Base-by-base conservation (phyloP, 2,113 vertebrate genomes). In the Lynx canadensis region DNA sequence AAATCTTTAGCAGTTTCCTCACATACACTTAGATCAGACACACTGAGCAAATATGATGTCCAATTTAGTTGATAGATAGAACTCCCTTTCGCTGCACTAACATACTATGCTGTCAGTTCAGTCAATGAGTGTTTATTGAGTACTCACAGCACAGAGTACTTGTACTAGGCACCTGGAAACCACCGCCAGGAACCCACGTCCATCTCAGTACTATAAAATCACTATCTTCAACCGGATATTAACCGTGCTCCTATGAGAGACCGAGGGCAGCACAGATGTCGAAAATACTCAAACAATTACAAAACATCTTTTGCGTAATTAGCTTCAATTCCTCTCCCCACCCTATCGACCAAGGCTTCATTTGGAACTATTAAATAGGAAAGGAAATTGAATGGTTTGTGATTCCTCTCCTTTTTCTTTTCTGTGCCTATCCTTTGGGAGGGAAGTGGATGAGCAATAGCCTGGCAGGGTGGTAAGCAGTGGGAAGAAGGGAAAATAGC, bases 51-150 rank as follows among this genome's bases (percentile, higher is more conserved):
- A 96, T 97, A 92, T 91, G 95, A 97, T 52, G 81, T 88, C 66
- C 93, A 78, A 89, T 97, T 97, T 86, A 97, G 81, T 21, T 97
- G 97, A 97, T 3, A 91, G 92, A 96, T 85, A 93, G 96, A 96
- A 82, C 84, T 97, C 76, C 60, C 81, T 92, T 84, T 81, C 68
- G 95, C 31, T 95, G 94, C 74, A 95, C 94, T 96, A 92, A 95
- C 94, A 92, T 57, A 76, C n/a, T 36, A 38, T 7, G 9, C 29
- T 92, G 97, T 96, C 94, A 96, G 97, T 65, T 95, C 82, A 78
- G 94, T 88, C 90, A 94, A n/a, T 93, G 89, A 95, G 85, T 85
- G 94, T 89, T 97, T 97, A 95, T 52, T 87, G 85, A 94, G 90
- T 45, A 55, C 89, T 84, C 83, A 65, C 33, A 27, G 89, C 91